Conservation (phyloP, 1,140 invertebrate species). For the Dreissena polymorpha region DNA sequence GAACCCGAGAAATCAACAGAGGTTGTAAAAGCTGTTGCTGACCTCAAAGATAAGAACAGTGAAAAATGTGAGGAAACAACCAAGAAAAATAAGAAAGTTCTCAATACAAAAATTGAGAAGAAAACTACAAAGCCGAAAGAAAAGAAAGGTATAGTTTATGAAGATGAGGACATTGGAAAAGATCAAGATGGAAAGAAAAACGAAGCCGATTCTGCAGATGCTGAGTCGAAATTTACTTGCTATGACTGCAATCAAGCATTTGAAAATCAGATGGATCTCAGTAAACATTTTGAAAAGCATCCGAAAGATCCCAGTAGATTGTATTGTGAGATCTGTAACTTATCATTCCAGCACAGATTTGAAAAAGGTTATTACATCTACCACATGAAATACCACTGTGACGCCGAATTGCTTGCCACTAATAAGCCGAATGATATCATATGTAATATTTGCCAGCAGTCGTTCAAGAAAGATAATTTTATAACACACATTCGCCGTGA, state of each 20-base stretch:
- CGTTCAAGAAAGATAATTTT: constrained; percentile 28
- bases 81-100: constrained; percentile 11
- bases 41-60: constrained; percentile 17
- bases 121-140: background rate
- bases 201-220: background rate
- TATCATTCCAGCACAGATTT: constrained; percentile 22
- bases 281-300: constrained; percentile 29
- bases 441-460: constrained; percentile 29
- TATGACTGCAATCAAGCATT: constrained; percentile 35
- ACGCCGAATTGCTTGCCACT: constrained; percentile 10
- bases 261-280: constrained; percentile 38
- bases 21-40: constrained; percentile 23
- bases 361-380: constrained; percentile 52
- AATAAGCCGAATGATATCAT: constrained; percentile 10
- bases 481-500: constrained; percentile 24
- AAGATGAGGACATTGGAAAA: constrained; percentile 7
- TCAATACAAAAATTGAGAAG: background rate
- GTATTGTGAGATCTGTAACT: constrained; percentile 46
- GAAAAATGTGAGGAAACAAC: constrained; percentile 15
- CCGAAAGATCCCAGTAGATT: constrained; percentile 31
- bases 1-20: constrained; percentile 16
- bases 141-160: background rate
- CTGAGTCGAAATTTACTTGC: constrained; percentile 39
- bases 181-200: background rate
- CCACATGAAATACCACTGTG: constrained; percentile 48